phyloP scores from a whole-genome alignment of 2,797 vertebrate genomes.

The Podargus strigoides region DNA sequence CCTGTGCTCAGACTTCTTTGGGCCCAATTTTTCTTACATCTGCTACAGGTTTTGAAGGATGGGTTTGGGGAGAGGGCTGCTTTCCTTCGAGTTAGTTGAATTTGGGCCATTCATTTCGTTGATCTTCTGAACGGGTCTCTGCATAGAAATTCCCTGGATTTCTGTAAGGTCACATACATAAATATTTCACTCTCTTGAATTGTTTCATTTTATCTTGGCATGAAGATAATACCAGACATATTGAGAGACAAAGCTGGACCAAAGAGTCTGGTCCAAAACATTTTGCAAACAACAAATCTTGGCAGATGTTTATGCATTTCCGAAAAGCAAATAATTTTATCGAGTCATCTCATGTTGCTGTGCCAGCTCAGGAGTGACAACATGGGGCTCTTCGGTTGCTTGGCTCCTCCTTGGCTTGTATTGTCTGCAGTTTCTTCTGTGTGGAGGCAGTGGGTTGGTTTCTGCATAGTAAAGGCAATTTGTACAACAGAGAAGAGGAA shows the following conservation, averaged over 20 bases:
- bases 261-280: background rate
- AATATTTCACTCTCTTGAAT: background rate
- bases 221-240: background rate
- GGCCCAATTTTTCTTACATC: constrained; percentile 1
- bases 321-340: background rate
- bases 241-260: background rate
- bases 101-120: background rate
- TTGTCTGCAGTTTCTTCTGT: background rate
- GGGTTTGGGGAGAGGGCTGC: background rate
- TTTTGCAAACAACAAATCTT: background rate
- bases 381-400: background rate
- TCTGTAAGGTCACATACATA: background rate
- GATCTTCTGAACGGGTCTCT: background rate
- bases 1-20: constrained; percentile 39
- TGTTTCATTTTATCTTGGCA: background rate
- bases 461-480: background rate
- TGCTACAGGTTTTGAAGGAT: constrained; percentile 11
- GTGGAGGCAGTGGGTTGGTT: background rate
- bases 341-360: background rate
- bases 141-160: background rate
- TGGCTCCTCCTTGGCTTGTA: background rate
- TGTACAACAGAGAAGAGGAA: background rate
- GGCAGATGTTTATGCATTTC: background rate
- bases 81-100: background rate
- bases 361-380: background rate